Conservation (phyloP, 2,888 invertebrate species). For the Tachina lurida region DNA sequence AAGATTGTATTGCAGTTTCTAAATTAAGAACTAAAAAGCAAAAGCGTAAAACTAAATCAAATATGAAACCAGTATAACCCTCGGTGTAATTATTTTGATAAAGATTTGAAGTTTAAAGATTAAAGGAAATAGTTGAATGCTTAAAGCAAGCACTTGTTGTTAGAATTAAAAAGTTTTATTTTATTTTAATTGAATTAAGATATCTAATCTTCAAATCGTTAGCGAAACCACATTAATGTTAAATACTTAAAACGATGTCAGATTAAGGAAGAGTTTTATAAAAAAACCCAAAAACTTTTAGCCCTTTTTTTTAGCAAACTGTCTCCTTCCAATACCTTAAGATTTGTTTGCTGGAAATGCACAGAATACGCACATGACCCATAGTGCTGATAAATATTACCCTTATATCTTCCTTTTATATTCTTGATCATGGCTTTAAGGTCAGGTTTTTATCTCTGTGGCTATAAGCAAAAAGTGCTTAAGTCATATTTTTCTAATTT, state of each 20-base stretch:
- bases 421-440: no score
- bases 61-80: conserved; percentile 20
- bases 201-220: not conserved
- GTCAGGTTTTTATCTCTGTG: no score
- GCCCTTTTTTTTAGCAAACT: no score
- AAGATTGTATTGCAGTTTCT: conserved; percentile 56
- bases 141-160: conserved; percentile 25
- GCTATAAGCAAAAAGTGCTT: no score
- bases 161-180: conserved; percentile 14
- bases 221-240: not conserved
- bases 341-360: no score
- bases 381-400: no score
- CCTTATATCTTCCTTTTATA: no score
- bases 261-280: no score
- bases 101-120: conserved; percentile 9
- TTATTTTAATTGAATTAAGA: conserved; percentile 28
- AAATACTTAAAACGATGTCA: not conserved
- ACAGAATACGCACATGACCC: no score
- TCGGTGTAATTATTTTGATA: conserved; percentile 12
- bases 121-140: not conserved
- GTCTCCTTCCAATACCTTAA: no score
- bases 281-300: no score
- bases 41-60: conserved; percentile 48
- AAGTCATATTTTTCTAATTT: no score
- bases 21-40: conserved; percentile 62